phyloP scores from a whole-genome alignment of 2,113 vertebrate species.

The Chloropsis cyanopogon region DNA sequence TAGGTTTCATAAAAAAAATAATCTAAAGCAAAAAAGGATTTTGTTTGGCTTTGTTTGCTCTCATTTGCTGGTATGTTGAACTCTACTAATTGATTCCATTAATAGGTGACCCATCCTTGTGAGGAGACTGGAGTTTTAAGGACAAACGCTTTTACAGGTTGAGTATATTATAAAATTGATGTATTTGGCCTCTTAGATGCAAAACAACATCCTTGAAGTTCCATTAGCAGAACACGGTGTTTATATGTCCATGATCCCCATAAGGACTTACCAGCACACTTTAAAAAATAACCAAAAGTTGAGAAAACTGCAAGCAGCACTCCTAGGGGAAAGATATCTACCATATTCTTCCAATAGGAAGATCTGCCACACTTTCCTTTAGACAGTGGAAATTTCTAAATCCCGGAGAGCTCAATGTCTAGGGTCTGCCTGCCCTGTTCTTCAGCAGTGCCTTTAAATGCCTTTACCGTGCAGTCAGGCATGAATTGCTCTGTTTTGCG shows the following conservation, averaged over 20 bases:
- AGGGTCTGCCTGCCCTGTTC: background rate
- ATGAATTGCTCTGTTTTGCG: background rate
- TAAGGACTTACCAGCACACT: background rate
- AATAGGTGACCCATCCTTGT: background rate
- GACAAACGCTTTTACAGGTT: constrained; percentile 52
- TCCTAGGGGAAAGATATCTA: background rate
- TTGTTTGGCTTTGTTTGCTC: constrained; percentile 14
- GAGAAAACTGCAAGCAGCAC: background rate
- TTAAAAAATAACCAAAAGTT: background rate
- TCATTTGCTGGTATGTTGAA: constrained; percentile 34
- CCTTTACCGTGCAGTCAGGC: background rate
- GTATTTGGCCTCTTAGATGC: constrained; percentile 49
- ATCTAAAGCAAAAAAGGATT: background rate
- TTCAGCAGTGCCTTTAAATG: background rate
- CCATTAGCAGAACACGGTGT: constrained; percentile 30
- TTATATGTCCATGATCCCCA: background rate
- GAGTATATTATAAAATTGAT: constrained; percentile 41
- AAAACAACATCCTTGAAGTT: constrained; percentile 66
- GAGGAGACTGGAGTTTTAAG: constrained; percentile 35
- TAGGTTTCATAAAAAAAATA: background rate
- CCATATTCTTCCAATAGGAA: background rate
- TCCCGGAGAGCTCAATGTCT: background rate
- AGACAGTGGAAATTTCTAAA: background rate
- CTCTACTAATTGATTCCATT: constrained; percentile 52
- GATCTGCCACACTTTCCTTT: background rate